Evolutionary conservation across 2,888 invertebrate species (phyloP), one percentile per base, ranked within the genome.

Genomic region (Xylota sylvarum): DNA sequence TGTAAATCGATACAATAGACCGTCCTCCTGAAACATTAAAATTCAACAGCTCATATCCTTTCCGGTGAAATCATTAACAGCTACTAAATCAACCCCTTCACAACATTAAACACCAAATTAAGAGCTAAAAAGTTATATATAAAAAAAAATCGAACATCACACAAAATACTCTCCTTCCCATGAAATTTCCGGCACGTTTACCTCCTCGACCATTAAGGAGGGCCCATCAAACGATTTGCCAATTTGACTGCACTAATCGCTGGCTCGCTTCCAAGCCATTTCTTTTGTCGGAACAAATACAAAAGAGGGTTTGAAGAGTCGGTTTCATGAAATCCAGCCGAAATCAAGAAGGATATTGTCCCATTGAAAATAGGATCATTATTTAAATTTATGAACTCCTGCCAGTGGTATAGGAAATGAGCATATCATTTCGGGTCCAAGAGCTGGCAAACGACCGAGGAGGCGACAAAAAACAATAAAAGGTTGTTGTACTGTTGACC

Each of bases 241-340:
- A 79, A 84, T 76, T 65, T 74, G 62, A 74, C 67, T 84, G 79
- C 79, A 79, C 74, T 70, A 56, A 65, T 70, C 79, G 80, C 56
- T 85, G 79, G 84, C 84, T 55, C 35, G 37, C 50, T 76, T 85
- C 84, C 79, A 85, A 65, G 64, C 19, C 64, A 60, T 80, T 84
- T 85, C 58, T 56, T 60, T 76, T 58, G 80, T 32, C n/a, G 55
- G 19, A 64, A 48, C 64, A 64, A 55, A 55, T 5, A 37, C 4
- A 65, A 32, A 50, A 23, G 23, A 23, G 23, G 52, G 32, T 67
- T 40, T 27, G 17, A 23, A 52, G 10, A 60, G 10, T 30, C 32
- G 9, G 14, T 19, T 10, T 52, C 37, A 35, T 23, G 43, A 62
- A 70, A 78, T 43, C 35, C 23, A 52, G 14, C 17, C 50, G 19